Base-by-base conservation (phyloP, 2,113 vertebrate species). In the Cryptomyrus ogoouensis region DNA sequence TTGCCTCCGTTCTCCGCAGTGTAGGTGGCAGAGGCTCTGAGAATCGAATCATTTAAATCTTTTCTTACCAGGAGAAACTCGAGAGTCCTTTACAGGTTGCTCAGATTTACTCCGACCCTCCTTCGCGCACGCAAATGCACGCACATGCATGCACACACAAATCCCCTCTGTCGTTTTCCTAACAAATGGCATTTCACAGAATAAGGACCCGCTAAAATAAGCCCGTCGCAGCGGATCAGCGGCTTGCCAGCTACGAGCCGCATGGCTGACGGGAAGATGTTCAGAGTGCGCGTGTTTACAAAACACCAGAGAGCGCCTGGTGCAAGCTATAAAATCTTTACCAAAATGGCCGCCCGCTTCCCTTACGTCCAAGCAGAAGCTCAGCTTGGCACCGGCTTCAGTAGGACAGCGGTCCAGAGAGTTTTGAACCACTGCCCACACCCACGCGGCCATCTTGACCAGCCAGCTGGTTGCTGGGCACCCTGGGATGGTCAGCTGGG, bases 371-470 rank as follows among this genome's bases (percentile, higher is more conserved):
- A 89, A 93, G 90, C 93, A 94, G 70, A 94, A 92, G 89, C 92
- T 89, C 27, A 90, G 92, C 89, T 93, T 90, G 90, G 87, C 46
- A 93, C 80, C 27, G 91, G 52, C 2, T 92, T 89, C 0, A 90
- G 0, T 89, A 91, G 9, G 49, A 88, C 31, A 87, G 92, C 91
- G 91, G 31, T 90, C 90, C 70, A 91, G 50, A 0, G 70, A 91
- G 6, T 89, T 92, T 58, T 92, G 90, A 5, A 90, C 88, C 4
- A 90, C 91, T 0, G 91, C 91, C 24, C 90, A 88, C 0, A 92
- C 91, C 94, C 94, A 94, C 74, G 90, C 91, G 0, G 77, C 92
- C 6, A 92, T 89, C 88, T 93, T 94, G 10, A 90, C 87, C 89
- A 91, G 50, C 8, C 89, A 88, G 88, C 90, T 93, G 89, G 89